phyloP scores from a whole-genome alignment of 2,797 vertebrate species.

The Heliangelus exortis region DNA sequence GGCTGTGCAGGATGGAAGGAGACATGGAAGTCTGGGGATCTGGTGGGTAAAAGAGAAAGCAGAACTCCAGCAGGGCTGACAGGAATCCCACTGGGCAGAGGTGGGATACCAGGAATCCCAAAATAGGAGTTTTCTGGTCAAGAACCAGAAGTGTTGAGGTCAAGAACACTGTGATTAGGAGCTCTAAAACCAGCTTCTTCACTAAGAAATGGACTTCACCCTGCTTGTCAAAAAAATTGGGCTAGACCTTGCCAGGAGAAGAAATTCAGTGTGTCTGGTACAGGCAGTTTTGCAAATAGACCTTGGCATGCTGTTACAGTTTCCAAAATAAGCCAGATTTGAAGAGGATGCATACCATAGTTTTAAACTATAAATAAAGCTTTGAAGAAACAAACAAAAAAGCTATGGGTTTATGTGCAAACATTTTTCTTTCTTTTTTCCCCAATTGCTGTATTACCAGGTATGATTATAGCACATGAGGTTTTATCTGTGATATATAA shows the following conservation, averaged over 20 bases:
- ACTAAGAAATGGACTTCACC: background rate
- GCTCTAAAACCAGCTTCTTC: background rate
- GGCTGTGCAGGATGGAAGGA: background rate
- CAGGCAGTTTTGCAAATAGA: background rate
- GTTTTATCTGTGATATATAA: no score
- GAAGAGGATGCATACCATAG: background rate
- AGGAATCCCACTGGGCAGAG: background rate
- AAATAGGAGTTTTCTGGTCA: no score
- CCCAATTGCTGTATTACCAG: background rate
- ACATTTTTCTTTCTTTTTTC: background rate
- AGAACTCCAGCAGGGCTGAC: background rate
- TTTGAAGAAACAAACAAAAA: background rate
- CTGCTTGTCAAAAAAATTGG: background rate
- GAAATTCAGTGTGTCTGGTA: background rate
- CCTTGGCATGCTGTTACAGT: background rate
- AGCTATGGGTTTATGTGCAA: background rate
- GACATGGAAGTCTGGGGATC: background rate
- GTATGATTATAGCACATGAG: background rate
- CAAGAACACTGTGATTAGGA: background rate
- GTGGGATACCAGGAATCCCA: no score
- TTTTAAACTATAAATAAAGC: background rate
- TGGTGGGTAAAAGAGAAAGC: background rate
- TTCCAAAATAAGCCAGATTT: background rate
- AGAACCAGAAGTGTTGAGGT: no score
- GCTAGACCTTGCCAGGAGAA: background rate